Conservation (phyloP, 2,888 invertebrate genomes). For the Oxystoma pomonae region DNA sequence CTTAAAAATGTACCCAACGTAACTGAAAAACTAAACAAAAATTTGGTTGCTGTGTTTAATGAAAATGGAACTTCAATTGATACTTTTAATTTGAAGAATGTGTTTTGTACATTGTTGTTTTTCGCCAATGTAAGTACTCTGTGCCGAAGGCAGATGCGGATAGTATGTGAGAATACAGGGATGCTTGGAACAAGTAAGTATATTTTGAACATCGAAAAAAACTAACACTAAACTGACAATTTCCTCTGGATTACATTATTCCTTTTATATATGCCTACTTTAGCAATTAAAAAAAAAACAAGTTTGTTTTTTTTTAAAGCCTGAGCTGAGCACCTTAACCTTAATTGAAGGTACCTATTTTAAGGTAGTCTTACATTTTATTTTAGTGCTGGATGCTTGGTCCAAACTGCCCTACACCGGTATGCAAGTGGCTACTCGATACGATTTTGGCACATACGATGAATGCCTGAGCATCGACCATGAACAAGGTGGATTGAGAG, state of each 20-base stretch:
- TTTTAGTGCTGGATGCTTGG: conserved; percentile 20
- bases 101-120: neutral
- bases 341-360: too few species aligned
- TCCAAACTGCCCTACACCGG: conserved; percentile 23
- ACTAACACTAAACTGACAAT: too few species aligned
- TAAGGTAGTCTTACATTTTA: too few species aligned
- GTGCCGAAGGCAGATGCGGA: neutral
- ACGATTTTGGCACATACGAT: conserved; percentile 20
- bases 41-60: neutral
- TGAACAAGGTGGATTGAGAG: conserved; percentile 6
- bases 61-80: neutral
- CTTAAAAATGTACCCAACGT: neutral
- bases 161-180: neutral
- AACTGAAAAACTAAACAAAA: neutral
- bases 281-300: too few species aligned
- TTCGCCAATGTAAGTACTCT: neutral
- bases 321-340: too few species aligned
- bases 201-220: too few species aligned
- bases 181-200: neutral
- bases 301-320: too few species aligned
- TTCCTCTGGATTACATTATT: too few species aligned
- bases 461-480: conserved; percentile 19
- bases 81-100: neutral
- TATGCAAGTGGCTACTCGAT: conserved; percentile 12
- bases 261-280: too few species aligned